phyloP scores from a whole-genome alignment of 2,113 vertebrate genomes.

The Cinclus mexicanus region DNA sequence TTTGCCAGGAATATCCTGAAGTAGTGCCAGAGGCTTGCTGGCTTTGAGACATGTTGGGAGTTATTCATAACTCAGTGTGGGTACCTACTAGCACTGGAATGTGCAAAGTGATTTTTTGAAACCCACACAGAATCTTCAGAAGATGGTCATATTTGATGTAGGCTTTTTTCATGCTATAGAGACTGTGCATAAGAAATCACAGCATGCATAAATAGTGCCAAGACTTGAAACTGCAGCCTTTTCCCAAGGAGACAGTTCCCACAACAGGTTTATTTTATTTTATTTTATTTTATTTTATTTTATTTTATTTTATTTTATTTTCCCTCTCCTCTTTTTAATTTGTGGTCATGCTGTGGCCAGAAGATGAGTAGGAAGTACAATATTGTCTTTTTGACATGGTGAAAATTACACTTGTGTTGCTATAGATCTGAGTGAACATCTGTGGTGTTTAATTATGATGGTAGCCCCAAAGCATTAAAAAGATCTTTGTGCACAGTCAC shows the following conservation, averaged over 20 bases:
- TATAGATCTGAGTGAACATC: neutral
- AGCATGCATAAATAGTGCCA: slow-evolving; percentile 49
- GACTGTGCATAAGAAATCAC: slow-evolving; percentile 46
- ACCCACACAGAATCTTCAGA: slow-evolving; percentile 66
- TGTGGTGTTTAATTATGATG: neutral
- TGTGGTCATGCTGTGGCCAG: neutral
- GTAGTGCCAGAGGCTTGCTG: slow-evolving; percentile 37
- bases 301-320: no score
- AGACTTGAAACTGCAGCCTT: slow-evolving; percentile 33
- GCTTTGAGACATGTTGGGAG: slow-evolving; percentile 40
- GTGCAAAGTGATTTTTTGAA: slow-evolving; percentile 43
- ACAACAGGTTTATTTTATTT: neutral
- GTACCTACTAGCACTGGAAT: slow-evolving; percentile 49
- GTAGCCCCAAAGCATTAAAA: neutral
- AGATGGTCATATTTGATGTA: slow-evolving; percentile 65
- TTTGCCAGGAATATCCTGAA: slow-evolving; percentile 41
- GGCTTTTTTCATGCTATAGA: slow-evolving; percentile 53
- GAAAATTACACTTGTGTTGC: neutral
- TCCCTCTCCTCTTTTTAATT: neutral
- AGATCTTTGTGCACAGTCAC: neutral
- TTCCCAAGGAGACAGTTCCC: neutral
- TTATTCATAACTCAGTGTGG: slow-evolving; percentile 65
- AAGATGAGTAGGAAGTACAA: neutral
- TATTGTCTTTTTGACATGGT: neutral
- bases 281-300: no score